A percentile compares a stretch with the other conserved stretches of the same genome.
phyloP scores from a whole-genome alignment of 92 coral and sea anemone genomes.

The Parazoanthus swiftii region DNA sequence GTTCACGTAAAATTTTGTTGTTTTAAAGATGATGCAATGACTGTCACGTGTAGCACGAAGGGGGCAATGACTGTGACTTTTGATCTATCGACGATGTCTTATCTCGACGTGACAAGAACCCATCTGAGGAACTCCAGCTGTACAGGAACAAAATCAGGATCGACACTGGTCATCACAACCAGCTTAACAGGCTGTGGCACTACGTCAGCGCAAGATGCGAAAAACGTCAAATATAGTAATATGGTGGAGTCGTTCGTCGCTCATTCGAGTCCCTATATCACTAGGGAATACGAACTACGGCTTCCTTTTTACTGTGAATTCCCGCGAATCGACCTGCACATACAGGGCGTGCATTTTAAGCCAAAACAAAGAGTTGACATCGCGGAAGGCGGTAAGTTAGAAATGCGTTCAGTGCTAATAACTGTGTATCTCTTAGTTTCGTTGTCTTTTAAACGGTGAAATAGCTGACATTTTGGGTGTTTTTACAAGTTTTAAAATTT shows the following conservation, averaged over 20 bases:
- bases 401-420: no score
- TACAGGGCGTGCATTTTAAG: neutral
- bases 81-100: neutral
- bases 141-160: neutral
- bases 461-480: no score
- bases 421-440: no score
- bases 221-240: constrained; percentile 6
- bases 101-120: neutral
- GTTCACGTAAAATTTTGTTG: no score
- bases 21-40: constrained; percentile 19
- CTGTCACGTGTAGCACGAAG: neutral
- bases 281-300: neutral
- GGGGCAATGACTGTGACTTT: constrained; percentile 3
- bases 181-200: neutral
- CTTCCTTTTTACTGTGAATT: constrained; percentile 1
- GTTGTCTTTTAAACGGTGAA: no score
- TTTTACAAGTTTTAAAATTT: no score
- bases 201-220: neutral
- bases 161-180: neutral
- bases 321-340: neutral
- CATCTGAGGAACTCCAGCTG: neutral
- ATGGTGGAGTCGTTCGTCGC: neutral
- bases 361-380: neutral
- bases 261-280: neutral
- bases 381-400: neutral